Conservation (phyloP, 2,797 vertebrate species). For the Sebastes steindachneri region DNA sequence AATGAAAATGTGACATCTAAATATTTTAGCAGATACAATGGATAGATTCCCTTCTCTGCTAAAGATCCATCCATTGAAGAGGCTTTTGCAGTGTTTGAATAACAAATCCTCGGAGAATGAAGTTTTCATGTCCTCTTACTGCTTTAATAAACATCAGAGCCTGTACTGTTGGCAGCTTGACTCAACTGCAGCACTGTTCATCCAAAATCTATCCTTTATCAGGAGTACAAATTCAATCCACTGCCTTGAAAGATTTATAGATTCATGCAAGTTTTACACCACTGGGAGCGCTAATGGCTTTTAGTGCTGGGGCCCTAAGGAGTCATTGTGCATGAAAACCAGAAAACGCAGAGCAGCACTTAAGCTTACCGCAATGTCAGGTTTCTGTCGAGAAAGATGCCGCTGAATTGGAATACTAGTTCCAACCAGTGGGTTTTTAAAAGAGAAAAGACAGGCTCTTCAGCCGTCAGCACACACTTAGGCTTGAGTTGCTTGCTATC, state of each 20-base stretch:
- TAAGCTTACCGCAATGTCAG: constrained; percentile 79
- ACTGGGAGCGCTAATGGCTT: constrained; percentile 91
- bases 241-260: constrained; percentile 91
- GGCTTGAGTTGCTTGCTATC: constrained; percentile 25
- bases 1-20: constrained; percentile 63
- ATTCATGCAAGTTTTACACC: constrained; percentile 93
- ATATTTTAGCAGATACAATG: constrained; percentile 75
- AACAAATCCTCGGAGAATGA: constrained; percentile 82
- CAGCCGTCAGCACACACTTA: constrained; percentile 14
- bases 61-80: constrained; percentile 70
- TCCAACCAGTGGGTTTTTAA: constrained; percentile 37
- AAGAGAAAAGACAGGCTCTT: constrained; percentile 46
- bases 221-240: constrained; percentile 81
- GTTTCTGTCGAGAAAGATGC: constrained; percentile 76
- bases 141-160: constrained; percentile 86
- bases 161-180: constrained; percentile 68
- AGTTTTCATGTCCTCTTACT: constrained; percentile 80
- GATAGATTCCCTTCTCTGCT: constrained; percentile 64
- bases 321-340: constrained; percentile 86
- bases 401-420: constrained; percentile 52
- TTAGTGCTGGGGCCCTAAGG: constrained; percentile 85
- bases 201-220: constrained; percentile 81
- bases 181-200: constrained; percentile 75
- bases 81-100: constrained; percentile 65
- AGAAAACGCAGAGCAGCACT: constrained; percentile 80